Percentiles rank a stretch among this genome's conserved stretches.
phyloP scores from a whole-genome alignment of 2,888 invertebrate species.

The Atethmia centrago region DNA sequence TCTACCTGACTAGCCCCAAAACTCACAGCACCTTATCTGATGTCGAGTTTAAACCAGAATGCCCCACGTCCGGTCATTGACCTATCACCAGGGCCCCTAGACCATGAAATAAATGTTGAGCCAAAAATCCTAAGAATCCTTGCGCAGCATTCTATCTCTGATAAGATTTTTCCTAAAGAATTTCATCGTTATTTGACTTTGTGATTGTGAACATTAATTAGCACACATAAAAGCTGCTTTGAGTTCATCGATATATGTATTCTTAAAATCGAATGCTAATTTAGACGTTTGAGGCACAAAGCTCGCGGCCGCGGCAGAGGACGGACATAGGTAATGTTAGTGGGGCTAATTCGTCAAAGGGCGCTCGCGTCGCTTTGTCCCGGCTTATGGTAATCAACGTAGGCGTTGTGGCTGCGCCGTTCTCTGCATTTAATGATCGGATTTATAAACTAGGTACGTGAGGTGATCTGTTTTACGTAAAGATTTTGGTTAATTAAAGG shows the following conservation, averaged over 20 bases:
- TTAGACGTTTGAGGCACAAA: conserved; percentile 55
- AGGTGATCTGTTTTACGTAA: conserved; percentile 58
- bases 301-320: conserved; percentile 61
- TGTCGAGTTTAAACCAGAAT: conserved; percentile 39
- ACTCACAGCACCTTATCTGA: conserved; percentile 48
- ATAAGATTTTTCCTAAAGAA: conserved; percentile 2
- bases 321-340: conserved; percentile 79
- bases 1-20: conserved; percentile 38
- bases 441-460: conserved; percentile 71
- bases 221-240: background rate
- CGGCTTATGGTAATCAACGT: conserved; percentile 88
- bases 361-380: conserved; percentile 84
- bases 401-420: conserved; percentile 70
- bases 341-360: conserved; percentile 89
- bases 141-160: background rate
- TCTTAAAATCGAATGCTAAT: conserved; percentile 58
- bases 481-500: conserved; percentile 58
- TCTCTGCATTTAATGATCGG: conserved; percentile 78
- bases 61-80: conserved; percentile 54
- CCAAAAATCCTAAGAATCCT: background rate
- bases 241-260: conserved; percentile 28
- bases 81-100: conserved; percentile 40
- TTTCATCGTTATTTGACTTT: background rate
- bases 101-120: background rate
- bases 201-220: conserved; percentile 19